Evolutionary conservation across 2,888 invertebrate species (phyloP), one percentile per base, ranked within the genome.

Genomic region (Oeneis ivallda): DNA sequence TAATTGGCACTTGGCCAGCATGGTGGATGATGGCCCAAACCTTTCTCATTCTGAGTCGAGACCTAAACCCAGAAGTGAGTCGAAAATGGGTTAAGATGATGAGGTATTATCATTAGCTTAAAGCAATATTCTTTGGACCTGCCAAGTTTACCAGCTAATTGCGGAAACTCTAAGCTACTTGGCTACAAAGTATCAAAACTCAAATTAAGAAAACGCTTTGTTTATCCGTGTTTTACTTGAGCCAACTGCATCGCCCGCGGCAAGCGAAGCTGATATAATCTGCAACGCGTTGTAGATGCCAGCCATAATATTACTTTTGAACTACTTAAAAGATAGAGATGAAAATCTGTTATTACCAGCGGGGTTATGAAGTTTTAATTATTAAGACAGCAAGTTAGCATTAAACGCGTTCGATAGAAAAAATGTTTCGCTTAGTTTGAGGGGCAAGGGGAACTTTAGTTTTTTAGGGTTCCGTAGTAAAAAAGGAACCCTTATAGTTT

Each of bases 181-280:
- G 66, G 63, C 65, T 71, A 69, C 62, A 60, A 66, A 66, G 64
- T 70, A 70, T 66, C 67, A 65, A 68, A 71, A 71, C 65, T 67
- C 54, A 56, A 72, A 70, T 72, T 71, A 67, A 73, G 66, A 69
- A 70, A 69, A 66, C 60, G 70, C 66, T 72, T 72, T 73, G 72
- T 73, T 72, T 71, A 70, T 70, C 66, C 70, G 53, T 70, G 65
- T 71, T 70, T 70, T 66, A 69, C 69, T 19, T 19, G 11, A 49
- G 69, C 65, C 69, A 71, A 71, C 68, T 71, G 64, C 52, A 65
- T 65, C 64, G 64, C 69, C 66, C 62, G 61, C 65, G 68, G 70
- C 70, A 41, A 58, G 60, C 58, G 64, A 59, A 62, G 62, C 59
- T 62, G 62, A 26, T 50, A 67, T 69, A 67, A 69, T 67, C 64